phyloP scores from a whole-genome alignment of 2,113 vertebrate genomes.

The Isurus oxyrinchus region DNA sequence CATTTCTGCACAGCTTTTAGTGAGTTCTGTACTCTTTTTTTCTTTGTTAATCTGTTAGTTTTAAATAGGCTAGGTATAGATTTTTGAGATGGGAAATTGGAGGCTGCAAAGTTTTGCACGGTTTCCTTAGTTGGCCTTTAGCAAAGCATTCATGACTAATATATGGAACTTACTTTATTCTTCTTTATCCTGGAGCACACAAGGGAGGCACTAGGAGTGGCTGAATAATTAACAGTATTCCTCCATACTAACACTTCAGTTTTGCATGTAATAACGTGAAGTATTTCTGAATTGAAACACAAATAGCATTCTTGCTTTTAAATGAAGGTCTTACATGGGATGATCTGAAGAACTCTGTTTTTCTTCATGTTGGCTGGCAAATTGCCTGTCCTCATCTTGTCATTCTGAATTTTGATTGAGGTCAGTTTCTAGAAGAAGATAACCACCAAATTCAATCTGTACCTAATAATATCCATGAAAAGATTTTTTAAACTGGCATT shows the following conservation, averaged over 20 bases:
- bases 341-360: conserved; percentile 96
- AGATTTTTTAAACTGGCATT: not conserved
- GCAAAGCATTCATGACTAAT: not conserved
- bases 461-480: not conserved
- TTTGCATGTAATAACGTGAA: not conserved
- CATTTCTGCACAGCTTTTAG: not conserved
- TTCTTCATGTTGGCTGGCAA: conserved; percentile 99
- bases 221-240: not conserved
- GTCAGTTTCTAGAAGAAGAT: conserved; percentile 75
- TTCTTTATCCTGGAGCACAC: not conserved
- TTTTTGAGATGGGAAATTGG: not conserved
- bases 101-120: not conserved
- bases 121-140: not conserved
- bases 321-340: conserved; percentile 77
- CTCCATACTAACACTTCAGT: not conserved
- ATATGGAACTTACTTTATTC: not conserved
- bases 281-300: not conserved
- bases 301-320: not conserved
- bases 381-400: conserved; percentile 98
- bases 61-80: not conserved
- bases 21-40: not conserved
- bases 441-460: not conserved
- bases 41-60: not conserved
- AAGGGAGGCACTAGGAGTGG: not conserved
- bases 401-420: conserved; percentile 98